These are phyloP conservation scores for Amphiura filiformis DNA, from an alignment of 35 echinoderm and acorn worm species.

Conservation along the genomic window DNA sequence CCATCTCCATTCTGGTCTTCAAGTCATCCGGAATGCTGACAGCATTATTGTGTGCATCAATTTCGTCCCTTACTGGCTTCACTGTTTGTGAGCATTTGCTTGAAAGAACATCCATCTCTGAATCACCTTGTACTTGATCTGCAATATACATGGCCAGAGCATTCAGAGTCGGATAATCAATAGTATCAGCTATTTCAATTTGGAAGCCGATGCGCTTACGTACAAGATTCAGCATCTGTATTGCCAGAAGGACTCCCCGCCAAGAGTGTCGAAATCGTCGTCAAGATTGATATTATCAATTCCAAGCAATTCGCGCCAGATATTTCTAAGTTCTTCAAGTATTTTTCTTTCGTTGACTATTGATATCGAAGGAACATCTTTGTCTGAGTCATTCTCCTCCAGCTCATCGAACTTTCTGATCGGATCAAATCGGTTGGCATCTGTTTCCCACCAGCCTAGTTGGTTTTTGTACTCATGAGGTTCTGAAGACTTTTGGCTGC, in stretches of 20 bases:
- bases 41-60: too few relatives aligned
- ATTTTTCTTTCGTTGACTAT: neutral
- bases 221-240: conserved; percentile 21
- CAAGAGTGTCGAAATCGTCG: neutral
- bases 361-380: neutral
- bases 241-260: neutral
- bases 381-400: neutral
- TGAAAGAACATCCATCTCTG: neutral
- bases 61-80: too few relatives aligned
- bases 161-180: conserved; percentile 1
- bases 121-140: neutral
- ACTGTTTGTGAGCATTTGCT: neutral
- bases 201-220: conserved; percentile 12
- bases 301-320: conserved; percentile 10
- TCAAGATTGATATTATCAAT: neutral
- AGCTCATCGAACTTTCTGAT: conserved; percentile 4
- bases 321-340: neutral
- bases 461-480: neutral
- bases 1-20: too few relatives aligned
- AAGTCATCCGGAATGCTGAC: too few relatives aligned
- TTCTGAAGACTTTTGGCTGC: neutral
- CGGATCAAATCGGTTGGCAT: neutral
- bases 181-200: conserved; percentile 2
- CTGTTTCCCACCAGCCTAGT: neutral
- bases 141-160: neutral